phyloP scores from a whole-genome alignment of 1,140 invertebrate species.

The Drosophila nigrodunni region DNA sequence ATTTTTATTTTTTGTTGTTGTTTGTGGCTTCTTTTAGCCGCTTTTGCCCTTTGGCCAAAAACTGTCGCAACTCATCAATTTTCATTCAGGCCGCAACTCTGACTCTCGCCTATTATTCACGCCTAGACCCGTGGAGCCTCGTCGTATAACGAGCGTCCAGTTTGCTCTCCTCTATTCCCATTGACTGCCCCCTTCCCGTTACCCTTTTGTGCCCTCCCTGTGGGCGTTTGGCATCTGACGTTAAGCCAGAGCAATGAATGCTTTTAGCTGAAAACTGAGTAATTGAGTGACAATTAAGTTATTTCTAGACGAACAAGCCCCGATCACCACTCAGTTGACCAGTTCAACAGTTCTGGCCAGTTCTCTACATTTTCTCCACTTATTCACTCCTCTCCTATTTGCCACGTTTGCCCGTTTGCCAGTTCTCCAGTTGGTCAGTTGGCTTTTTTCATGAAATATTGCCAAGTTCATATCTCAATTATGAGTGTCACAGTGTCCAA shows the following conservation, averaged over 20 bases:
- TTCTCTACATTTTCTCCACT: conserved; percentile 1
- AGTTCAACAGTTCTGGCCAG: conserved; percentile 33
- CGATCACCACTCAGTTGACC: conserved; percentile 54
- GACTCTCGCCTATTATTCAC: conserved; percentile 70
- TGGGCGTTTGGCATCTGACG: conserved; percentile 53
- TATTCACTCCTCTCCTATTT: not conserved
- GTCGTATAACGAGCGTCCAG: conserved; percentile 47
- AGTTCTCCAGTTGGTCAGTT: conserved; percentile 22
- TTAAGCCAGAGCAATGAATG: conserved; percentile 84
- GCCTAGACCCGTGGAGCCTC: conserved; percentile 49
- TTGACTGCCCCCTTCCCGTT: not conserved
- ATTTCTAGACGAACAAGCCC: conserved; percentile 82
- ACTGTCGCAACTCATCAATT: conserved; percentile 84
- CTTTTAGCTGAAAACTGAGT: conserved; percentile 85
- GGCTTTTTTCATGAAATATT: conserved; percentile 81
- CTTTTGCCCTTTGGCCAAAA: conserved; percentile 81
- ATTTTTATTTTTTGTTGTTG: conserved; percentile 11
- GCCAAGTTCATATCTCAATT: conserved; percentile 84
- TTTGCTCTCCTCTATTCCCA: conserved; percentile 12
- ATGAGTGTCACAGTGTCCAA: conserved; percentile 64
- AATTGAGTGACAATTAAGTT: conserved; percentile 85
- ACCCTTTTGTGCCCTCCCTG: not conserved
- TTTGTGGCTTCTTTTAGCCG: conserved; percentile 42
- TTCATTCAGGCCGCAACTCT: conserved; percentile 65
- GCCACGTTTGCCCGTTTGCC: not conserved